Base-by-base conservation (phyloP, 2,888 invertebrate species). In the Eristalinus aeneus region DNA sequence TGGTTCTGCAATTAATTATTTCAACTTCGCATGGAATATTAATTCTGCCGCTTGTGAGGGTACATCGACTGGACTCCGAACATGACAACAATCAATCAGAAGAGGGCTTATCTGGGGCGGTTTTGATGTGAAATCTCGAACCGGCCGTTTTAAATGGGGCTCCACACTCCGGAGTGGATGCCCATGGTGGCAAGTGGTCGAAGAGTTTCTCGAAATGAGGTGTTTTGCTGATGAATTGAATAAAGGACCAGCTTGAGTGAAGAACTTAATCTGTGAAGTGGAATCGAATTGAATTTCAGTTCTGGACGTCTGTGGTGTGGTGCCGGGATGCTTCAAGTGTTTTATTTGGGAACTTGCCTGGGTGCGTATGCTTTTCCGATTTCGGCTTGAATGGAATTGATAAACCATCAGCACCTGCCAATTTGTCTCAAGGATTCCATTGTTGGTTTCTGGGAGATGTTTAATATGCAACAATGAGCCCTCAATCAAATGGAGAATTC, bases 1-100 rank as follows among this genome's bases (percentile, higher is more conserved):
- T 39, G 32, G 73, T 61, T 65, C 54, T 79, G 36, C 64, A 79
- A 84, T 79, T 71, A 84, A 79, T 83, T 74, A 79, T 75, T 79
- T 56, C 61, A 4, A 56, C 36, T 46, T 65, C 23, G 20, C 61
- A 20, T 79, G 53, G 60, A 79, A 67, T 84, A 84, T 69, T 84
- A 54, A 79, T 74, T 78, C 64, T 46, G 34, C 39, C n/a, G 64
- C 46, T 64, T 34, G 63, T 46, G 6, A 32, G 68, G n/a, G 68
- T 10, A 9, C 63, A 31, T 67, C 65, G 32, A 65, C 31, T 65
- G 74, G 34, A 39, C 32, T 75, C 34, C 54, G 27, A 20, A 69
- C 53, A 76, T 69, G 20, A 34, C 76, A 63, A 60, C 53, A 63
- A 67, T 68, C 68, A 68, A 68, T 75, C 75, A 23, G 23, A 22